Evolutionary conservation across 2,113 vertebrate genomes (phyloP).

Genomic region (Irena cyanogastra): DNA sequence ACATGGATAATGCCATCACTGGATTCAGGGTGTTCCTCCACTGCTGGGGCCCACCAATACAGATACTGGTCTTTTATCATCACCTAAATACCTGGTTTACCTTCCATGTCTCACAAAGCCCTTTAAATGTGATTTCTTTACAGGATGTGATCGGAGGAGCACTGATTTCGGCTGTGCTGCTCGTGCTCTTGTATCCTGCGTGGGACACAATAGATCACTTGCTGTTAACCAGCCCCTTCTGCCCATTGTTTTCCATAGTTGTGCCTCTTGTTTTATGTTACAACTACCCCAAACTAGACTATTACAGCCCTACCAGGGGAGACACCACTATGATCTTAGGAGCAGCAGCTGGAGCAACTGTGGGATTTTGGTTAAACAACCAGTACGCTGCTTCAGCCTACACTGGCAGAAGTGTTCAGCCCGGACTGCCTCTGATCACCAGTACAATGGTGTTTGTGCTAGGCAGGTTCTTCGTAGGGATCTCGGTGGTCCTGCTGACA

Average conservation of each 20-base stretch:
- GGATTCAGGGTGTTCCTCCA: neutral
- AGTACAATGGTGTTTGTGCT: neutral
- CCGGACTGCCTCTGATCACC: constrained; percentile 64
- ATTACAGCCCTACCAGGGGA: constrained; percentile 87
- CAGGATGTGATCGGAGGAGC: constrained; percentile 90
- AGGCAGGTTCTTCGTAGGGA: constrained; percentile 75
- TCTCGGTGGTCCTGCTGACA: constrained; percentile 71
- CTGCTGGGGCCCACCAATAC: neutral
- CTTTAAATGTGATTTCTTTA: neutral
- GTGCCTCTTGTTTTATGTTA: constrained; percentile 84
- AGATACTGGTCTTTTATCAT: neutral
- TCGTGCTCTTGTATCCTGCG: constrained; percentile 76
- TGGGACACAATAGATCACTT: constrained; percentile 84
- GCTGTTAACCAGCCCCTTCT: constrained; percentile 78
- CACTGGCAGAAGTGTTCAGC: neutral
- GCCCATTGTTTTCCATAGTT: constrained; percentile 73
- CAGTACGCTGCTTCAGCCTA: constrained; percentile 47
- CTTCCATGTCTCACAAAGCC: neutral
- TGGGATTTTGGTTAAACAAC: constrained; percentile 88
- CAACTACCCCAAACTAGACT: constrained; percentile 86
- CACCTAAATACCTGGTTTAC: neutral
- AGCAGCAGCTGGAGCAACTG: constrained; percentile 74
- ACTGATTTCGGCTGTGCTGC: constrained; percentile 74
- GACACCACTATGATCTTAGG: constrained; percentile 91
- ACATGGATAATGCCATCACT: accelerated